Evolutionary conservation across 2,888 invertebrate species (phyloP).

Genomic region (Macaria notata): DNA sequence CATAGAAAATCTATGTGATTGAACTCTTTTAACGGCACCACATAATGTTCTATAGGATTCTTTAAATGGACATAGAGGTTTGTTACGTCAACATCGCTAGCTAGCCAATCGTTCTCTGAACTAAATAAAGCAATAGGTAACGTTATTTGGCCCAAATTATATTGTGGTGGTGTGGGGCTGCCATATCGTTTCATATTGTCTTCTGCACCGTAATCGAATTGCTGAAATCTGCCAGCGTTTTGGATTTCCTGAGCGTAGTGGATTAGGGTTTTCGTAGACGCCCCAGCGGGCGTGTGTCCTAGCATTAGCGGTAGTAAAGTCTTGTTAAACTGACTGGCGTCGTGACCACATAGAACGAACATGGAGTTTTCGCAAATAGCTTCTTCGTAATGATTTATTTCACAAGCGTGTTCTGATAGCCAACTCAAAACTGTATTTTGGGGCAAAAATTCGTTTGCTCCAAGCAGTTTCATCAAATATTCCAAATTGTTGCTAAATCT

Average conservation of each 20-base stretch:
- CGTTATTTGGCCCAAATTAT: constrained; percentile 83
- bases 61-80: constrained; percentile 78
- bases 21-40: constrained; percentile 84
- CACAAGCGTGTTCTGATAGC: constrained; percentile 83
- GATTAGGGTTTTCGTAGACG: constrained; percentile 86
- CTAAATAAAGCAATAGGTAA: constrained; percentile 86
- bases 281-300: constrained; percentile 87
- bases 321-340: constrained; percentile 85
- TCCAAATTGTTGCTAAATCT: constrained; percentile 84
- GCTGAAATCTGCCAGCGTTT: constrained; percentile 81
- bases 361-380: constrained; percentile 87
- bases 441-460: constrained; percentile 88
- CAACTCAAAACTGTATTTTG: constrained; percentile 83
- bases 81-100: constrained; percentile 84
- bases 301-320: constrained; percentile 86
- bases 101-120: constrained; percentile 88
- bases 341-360: constrained; percentile 88
- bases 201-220: constrained; percentile 86
- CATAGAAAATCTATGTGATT: constrained; percentile 90
- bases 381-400: constrained; percentile 79
- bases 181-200: constrained; percentile 84
- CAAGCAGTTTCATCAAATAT: constrained; percentile 84
- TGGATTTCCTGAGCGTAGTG: constrained; percentile 86
- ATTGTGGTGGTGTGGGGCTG: constrained; percentile 81
- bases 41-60: constrained; percentile 81